Evolutionary conservation across 2,888 invertebrate species (phyloP), one percentile per base, ranked within the genome.

Genomic region (Pachliopta kotzebuea): DNA sequence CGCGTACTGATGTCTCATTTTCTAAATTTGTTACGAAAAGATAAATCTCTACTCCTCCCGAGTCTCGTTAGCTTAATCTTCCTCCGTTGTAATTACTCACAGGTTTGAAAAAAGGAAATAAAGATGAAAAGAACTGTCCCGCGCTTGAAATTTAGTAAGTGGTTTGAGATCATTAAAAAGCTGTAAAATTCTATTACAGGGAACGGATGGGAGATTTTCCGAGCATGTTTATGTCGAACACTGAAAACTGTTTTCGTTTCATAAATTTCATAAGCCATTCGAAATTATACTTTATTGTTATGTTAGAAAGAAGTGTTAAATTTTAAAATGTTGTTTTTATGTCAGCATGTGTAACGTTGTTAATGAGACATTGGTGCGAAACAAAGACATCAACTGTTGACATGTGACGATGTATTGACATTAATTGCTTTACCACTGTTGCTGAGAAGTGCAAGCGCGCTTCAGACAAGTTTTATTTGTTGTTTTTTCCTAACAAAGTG

Each of bases 11-110:
- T 88, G 90, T 88, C 90, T 90, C 90, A 90, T 85, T 90, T 88
- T 90, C 90, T 89, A 90, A 89, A 90, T 90, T 85, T 81, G 88
- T 86, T 87, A 81, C 84, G 86, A 86, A 86, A 86, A 87, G 88
- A 90, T 90, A 90, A 89, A 90, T 90, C 87, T 86, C 79, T 77
- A 71, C 80, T 80, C 85, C 85, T 84, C 85, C 79, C 80, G 77
- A 76, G 76, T 83, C 88, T 89, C 87, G 89, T 89, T 90, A 88
- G 85, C 79, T 88, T 88, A 87, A 86, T 87, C 84, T 86, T 81
- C 87, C 86, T 80, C 83, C 81, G 79, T 79, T 73, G 80, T 86
- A 86, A 90, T 90, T 88, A 90, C 84, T 88, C 86, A 88, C 79
- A 77, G 76, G 67, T 56, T 67, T 61, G 63, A 77, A 81, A 83